Conservation (phyloP, 2,888 invertebrate species). For the Drosophila histrio region DNA sequence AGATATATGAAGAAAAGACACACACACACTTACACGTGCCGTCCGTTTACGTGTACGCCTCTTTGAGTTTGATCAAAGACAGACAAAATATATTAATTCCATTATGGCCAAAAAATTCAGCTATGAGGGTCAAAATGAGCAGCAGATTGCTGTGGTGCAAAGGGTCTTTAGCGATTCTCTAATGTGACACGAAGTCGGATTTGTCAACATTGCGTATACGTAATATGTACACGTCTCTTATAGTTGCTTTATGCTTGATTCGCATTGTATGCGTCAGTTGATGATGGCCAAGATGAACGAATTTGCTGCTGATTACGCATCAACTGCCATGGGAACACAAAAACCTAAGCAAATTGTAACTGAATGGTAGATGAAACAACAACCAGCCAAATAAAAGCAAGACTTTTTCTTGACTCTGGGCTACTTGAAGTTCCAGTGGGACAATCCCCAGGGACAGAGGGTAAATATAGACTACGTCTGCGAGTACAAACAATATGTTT, state of each 20-base stretch:
- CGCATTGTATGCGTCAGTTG: slow-evolving; percentile 35
- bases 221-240: slow-evolving; percentile 12
- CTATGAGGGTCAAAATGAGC: slow-evolving; percentile 36
- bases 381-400: background rate
- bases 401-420: slow-evolving; percentile 31
- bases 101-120: slow-evolving; percentile 68
- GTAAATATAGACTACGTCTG: slow-evolving; percentile 12
- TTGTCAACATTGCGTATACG: slow-evolving; percentile 70
- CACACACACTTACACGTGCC: background rate
- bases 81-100: slow-evolving; percentile 69
- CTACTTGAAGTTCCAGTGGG: slow-evolving; percentile 58
- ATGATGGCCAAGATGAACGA: slow-evolving; percentile 54
- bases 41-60: slow-evolving; percentile 28
- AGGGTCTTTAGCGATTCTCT: slow-evolving; percentile 30
- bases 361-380: slow-evolving; percentile 23
- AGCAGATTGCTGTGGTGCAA: slow-evolving; percentile 21
- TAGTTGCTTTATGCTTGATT: slow-evolving; percentile 38
- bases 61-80: slow-evolving; percentile 67
- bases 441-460: background rate
- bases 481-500: slow-evolving; percentile 59
- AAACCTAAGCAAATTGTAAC: slow-evolving; percentile 48
- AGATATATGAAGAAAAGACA: background rate
- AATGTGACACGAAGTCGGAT: slow-evolving; percentile 70
- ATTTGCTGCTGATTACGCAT: slow-evolving; percentile 71
- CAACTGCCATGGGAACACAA: slow-evolving; percentile 58